Conservation (phyloP, 2,797 vertebrate genomes). For the Halcyon chelicuti region DNA sequence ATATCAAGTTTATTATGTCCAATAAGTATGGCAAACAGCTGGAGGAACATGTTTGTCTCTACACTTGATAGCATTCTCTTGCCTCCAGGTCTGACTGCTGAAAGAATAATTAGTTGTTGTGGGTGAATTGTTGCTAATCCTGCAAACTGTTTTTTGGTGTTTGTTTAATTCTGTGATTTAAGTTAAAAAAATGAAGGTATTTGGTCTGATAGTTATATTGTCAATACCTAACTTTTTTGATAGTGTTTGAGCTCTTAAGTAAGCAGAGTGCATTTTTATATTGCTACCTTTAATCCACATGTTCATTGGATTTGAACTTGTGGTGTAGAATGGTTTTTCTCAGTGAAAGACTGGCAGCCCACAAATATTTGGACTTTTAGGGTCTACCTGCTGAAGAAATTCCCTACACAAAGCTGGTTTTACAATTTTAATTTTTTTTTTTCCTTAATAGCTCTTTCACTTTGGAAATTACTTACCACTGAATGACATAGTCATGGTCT, state of each 20-base stretch:
- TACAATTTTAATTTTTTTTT: neutral
- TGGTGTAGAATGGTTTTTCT: neutral
- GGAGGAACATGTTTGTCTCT: constrained; percentile 67
- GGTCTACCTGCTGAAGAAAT: neutral
- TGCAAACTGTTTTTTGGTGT: neutral
- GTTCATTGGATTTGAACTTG: neutral
- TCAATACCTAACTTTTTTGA: neutral
- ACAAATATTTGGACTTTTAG: neutral
- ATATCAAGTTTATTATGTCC: constrained; percentile 65
- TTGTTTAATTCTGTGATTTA: constrained; percentile 9
- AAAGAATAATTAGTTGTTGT: constrained; percentile 69
- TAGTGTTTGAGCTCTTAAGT: neutral
- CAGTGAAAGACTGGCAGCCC: neutral
- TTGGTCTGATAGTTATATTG: neutral
- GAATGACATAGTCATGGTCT: neutral
- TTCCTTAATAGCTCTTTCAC: neutral
- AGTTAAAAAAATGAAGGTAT: neutral
- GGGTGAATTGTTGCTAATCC: constrained; percentile 52
- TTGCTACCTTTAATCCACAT: neutral
- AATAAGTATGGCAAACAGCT: constrained; percentile 75
- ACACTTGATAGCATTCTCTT: constrained; percentile 58
- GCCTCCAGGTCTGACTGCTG: constrained; percentile 57
- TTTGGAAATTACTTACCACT: neutral
- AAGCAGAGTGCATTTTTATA: neutral
- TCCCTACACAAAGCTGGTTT: neutral